Evolutionary conservation across 2,797 vertebrate genomes (phyloP).

Genomic region (Propithecus deckenii): DNA sequence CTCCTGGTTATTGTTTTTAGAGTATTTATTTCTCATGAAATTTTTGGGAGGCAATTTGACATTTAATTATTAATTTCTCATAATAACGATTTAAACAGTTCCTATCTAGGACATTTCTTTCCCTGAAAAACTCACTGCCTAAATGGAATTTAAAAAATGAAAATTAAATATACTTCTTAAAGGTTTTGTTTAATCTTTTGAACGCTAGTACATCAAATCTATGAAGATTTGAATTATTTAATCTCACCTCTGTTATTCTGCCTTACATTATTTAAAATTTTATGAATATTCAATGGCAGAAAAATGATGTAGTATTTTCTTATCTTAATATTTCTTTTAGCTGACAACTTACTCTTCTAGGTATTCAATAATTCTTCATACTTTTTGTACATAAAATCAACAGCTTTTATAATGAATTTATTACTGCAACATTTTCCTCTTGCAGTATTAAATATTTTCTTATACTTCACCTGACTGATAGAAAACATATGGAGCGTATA

Average conservation of each 20-base stretch:
- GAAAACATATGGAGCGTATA: background rate
- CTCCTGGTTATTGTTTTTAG: background rate
- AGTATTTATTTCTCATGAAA: background rate
- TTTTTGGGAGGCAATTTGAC: background rate
- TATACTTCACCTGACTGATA: background rate
- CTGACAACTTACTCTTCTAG: background rate
- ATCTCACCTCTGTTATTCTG: background rate
- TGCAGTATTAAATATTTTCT: background rate
- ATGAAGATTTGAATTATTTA: background rate
- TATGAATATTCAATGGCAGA: background rate
- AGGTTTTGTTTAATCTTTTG: constrained; percentile 11
- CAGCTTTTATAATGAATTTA: background rate
- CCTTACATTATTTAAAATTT: background rate
- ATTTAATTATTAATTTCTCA: background rate
- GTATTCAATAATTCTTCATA: background rate
- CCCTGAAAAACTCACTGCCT: background rate
- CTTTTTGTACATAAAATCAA: background rate
- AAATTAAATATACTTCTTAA: constrained; percentile 24
- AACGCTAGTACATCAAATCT: background rate
- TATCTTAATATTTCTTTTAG: background rate
- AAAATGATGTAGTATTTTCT: background rate
- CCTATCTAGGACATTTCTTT: background rate
- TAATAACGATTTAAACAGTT: background rate
- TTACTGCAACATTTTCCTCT: background rate
- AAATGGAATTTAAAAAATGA: background rate